phyloP scores from a whole-genome alignment of 2,888 invertebrate species.

The Dasypolia templi region DNA sequence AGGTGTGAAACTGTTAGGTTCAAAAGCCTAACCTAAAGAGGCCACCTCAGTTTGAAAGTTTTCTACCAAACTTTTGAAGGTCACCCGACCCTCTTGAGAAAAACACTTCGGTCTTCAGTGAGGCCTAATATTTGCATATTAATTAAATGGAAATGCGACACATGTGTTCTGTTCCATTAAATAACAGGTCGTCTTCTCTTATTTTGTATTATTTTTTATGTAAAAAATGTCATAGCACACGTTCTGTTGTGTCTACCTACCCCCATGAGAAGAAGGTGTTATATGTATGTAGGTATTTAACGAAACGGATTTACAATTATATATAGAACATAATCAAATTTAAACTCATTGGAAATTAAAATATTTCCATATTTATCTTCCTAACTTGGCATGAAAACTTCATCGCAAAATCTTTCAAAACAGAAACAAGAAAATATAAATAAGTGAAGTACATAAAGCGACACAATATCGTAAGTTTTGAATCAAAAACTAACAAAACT shows the following conservation, averaged over 20 bases:
- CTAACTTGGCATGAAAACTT: constrained; percentile 17
- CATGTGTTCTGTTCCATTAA: too few species aligned
- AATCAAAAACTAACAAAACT: constrained; percentile 59
- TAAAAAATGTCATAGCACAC: too few species aligned
- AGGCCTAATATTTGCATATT: too few species aligned
- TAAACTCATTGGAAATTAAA: background rate
- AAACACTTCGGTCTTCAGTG: too few species aligned
- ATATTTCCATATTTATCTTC: background rate
- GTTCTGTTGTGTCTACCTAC: background rate
- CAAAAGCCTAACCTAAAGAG: background rate
- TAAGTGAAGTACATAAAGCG: constrained; percentile 33
- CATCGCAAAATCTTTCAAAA: constrained; percentile 27
- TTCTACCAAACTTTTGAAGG: background rate
- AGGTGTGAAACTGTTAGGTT: background rate
- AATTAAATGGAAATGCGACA: too few species aligned
- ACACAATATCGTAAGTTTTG: constrained; percentile 50
- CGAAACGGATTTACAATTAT: background rate
- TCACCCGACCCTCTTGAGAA: background rate
- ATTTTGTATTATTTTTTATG: too few species aligned
- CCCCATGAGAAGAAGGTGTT: background rate
- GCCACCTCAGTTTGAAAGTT: background rate
- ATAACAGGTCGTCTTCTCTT: too few species aligned
- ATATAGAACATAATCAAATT: background rate
- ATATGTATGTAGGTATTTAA: background rate
- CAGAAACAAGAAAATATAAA: constrained; percentile 45